A percentile compares a stretch with the other conserved stretches of the same genome.
phyloP scores from a whole-genome alignment of 1,140 invertebrate species.

The Diorhabda carinulata region DNA sequence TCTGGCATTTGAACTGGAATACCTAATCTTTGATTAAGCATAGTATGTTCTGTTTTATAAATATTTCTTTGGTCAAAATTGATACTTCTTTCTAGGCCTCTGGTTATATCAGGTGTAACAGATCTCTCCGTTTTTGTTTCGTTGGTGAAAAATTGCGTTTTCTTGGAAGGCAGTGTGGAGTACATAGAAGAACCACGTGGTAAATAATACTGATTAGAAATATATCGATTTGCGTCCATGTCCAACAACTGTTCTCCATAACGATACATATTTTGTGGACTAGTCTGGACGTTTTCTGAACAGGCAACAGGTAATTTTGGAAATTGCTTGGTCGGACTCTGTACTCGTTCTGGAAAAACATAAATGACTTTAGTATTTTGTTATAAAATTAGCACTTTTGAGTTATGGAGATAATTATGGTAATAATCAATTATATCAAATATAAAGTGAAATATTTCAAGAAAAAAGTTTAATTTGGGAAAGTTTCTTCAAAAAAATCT shows the following conservation, averaged over 20 bases:
- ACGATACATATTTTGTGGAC: constrained; percentile 28
- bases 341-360: constrained; percentile 43
- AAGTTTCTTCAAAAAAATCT: no score
- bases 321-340: constrained; percentile 21
- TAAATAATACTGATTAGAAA: constrained; percentile 30
- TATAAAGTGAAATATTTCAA: no score
- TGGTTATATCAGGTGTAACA: constrained; percentile 56
- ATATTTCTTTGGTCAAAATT: constrained; percentile 4
- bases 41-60: constrained; percentile 6
- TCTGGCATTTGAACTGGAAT: constrained; percentile 39
- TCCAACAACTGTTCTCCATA: constrained; percentile 26
- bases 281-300: constrained; percentile 5
- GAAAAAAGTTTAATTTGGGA: no score
- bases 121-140: constrained; percentile 51
- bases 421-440: no score
- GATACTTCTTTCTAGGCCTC: constrained; percentile 45
- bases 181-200: constrained; percentile 31
- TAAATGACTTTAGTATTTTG: neutral
- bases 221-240: constrained; percentile 17
- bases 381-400: neutral
- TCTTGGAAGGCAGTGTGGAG: constrained; percentile 42
- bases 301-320: constrained; percentile 16
- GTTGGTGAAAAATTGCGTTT: constrained; percentile 35
- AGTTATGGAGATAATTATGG: no score
- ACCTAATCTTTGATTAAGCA: constrained; percentile 26